Base-by-base conservation (phyloP, 2,113 vertebrate genomes). In the Megalops atlanticus region DNA sequence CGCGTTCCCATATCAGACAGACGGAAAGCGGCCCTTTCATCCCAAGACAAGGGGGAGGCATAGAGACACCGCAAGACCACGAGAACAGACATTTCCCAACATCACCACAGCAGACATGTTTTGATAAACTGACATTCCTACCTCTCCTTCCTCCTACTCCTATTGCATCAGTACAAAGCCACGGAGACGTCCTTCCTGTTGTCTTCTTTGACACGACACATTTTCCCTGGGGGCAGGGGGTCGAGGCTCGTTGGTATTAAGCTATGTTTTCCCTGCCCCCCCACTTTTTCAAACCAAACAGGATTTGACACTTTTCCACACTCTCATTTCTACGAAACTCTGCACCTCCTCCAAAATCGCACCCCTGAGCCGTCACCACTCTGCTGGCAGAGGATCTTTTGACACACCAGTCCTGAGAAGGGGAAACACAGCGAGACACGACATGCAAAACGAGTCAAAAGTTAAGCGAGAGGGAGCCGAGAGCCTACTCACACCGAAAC, bases 231-330 rank as follows among this genome's bases (percentile, higher is more conserved):
- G 72, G 76, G 82, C 84, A 82, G 74, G 86, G 8, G 74, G 76
- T 87, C 82, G 89, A 75, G 74, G 80, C 73, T 73, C 81, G 58
- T 40, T 83, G 86, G 90, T 84, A 82, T 88, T 85, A 83, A 92
- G 90, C 90, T 92, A 90, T 86, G 86, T 90, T 92, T 79, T 84
- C 77, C 88, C 88, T 85, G 82, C 87, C 81, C 79, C 82, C 40
- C 58, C n/a, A 45, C 80, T 81, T 83, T 81, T 76, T 74, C 72
- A 82, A 80, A 82, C 68, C 40, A 64, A 36, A 31, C 76, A 45
- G 71, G 76, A 80, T 36, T 78, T 54, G 76, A 84, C 38, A 77
- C 80, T 87, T 85, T 91, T n/a, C n/a, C n/a, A n/a, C 88, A 91
- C 72, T 69, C 52, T 87, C 58, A 78, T 83, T 35, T 68, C 77